phyloP scores from a whole-genome alignment of 2,888 invertebrate genomes.

The Meiosimyza decipiens region DNA sequence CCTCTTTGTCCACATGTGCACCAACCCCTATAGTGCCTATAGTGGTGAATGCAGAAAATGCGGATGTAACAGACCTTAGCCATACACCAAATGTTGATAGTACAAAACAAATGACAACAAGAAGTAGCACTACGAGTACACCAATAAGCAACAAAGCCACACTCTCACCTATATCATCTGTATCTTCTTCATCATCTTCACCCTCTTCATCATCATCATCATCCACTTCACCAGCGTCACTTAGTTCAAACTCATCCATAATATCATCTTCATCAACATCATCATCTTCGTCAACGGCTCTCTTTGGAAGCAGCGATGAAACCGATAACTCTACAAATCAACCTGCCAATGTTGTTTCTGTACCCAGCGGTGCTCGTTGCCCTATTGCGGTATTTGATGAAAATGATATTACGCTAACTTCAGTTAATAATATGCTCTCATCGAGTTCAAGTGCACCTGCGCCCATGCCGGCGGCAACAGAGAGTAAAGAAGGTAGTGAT shows the following conservation, averaged over 20 bases:
- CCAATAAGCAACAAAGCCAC: slow-evolving; percentile 32
- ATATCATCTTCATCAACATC: slow-evolving; percentile 39
- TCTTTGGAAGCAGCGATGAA: slow-evolving; percentile 29
- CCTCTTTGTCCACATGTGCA: slow-evolving; percentile 19
- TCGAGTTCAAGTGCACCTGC: slow-evolving; percentile 40
- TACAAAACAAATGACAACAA: slow-evolving; percentile 19
- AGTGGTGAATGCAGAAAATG: neutral
- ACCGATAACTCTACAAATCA: slow-evolving; percentile 22
- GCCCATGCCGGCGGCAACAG: neutral
- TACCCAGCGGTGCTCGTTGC: slow-evolving; percentile 44
- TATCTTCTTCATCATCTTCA: slow-evolving; percentile 43
- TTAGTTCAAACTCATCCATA: slow-evolving; percentile 45
- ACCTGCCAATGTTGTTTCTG: neutral
- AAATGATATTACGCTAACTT: slow-evolving; percentile 60
- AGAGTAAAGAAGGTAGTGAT: too few relatives aligned
- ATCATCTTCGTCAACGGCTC: slow-evolving; percentile 44
- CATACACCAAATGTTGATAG: slow-evolving; percentile 32
- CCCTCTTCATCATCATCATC: slow-evolving; percentile 46
- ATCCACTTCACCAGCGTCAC: slow-evolving; percentile 49
- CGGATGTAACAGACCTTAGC: slow-evolving; percentile 14
- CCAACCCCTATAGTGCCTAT: slow-evolving; percentile 8
- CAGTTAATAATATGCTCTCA: slow-evolving; percentile 43
- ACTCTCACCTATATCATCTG: slow-evolving; percentile 35
- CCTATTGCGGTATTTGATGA: slow-evolving; percentile 60
- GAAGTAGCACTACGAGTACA: slow-evolving; percentile 27